Conservation (phyloP, 2,113 vertebrate genomes). For the Leptosomus discolor region DNA sequence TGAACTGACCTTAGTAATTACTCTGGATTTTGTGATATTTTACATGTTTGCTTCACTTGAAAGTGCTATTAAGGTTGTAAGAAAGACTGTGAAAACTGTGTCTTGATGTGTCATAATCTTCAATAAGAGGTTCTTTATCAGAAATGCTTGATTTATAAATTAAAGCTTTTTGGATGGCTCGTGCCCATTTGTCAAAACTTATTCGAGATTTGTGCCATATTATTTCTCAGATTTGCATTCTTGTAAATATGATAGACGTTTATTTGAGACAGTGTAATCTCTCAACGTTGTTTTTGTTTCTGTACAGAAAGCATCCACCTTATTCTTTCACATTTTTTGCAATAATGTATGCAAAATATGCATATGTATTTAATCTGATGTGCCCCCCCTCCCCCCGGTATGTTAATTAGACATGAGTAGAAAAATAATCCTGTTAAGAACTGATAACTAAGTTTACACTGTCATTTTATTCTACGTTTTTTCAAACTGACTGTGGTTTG, state of each 20-base stretch:
- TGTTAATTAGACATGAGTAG: not conserved
- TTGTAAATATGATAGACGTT: not conserved
- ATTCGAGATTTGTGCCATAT: not conserved
- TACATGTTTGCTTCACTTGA: slow-evolving; percentile 2
- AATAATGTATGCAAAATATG: not conserved
- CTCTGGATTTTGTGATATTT: slow-evolving; percentile 38
- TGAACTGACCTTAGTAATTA: slow-evolving; percentile 50
- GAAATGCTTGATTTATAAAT: not conserved
- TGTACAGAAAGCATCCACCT: not conserved
- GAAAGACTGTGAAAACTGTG: not conserved
- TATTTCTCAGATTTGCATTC: not conserved
- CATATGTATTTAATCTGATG: too few relatives aligned
- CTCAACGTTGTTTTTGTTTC: not conserved
- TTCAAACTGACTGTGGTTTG: not conserved
- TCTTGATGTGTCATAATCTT: not conserved
- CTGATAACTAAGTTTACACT: not conserved
- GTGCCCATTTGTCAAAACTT: not conserved
- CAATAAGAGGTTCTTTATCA: not conserved
- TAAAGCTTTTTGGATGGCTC: not conserved
- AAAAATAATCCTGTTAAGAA: not conserved
- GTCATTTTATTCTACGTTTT: not conserved
- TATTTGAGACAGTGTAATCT: not conserved
- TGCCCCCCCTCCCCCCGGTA: too few relatives aligned
- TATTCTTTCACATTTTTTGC: not conserved
- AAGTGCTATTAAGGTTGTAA: not conserved